Conservation (phyloP, 2,113 vertebrate species). For the Sporophila hypoxantha region DNA sequence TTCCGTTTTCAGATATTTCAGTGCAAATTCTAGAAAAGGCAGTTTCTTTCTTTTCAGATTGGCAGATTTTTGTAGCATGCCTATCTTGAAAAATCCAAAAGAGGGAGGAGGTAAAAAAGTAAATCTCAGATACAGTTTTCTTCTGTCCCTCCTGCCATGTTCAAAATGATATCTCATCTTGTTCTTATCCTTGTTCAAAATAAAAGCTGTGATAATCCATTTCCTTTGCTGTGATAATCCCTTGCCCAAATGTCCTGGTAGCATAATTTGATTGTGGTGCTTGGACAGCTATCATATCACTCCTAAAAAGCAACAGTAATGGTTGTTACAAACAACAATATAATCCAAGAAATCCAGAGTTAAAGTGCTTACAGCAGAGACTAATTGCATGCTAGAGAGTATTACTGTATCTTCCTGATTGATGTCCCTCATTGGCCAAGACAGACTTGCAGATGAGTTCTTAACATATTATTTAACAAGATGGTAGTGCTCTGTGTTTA, state of each 20-base stretch:
- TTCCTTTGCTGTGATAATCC: conserved; percentile 36
- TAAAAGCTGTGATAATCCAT: conserved; percentile 22
- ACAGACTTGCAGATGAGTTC: not conserved
- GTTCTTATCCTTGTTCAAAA: conserved; percentile 11
- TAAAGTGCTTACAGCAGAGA: conserved; percentile 15
- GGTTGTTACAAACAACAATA: not conserved
- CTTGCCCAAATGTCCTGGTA: not conserved
- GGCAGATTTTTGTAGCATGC: not conserved
- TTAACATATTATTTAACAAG: not conserved
- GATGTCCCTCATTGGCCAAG: not conserved
- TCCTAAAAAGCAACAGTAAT: not conserved
- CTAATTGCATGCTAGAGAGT: not conserved
- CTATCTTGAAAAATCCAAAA: not conserved
- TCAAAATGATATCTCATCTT: conserved; percentile 2
- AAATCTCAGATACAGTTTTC: not conserved
- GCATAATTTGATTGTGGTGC: conserved; percentile 13
- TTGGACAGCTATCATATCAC: not conserved
- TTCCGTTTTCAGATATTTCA: not conserved
- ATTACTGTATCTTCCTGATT: not conserved
- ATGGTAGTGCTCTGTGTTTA: not conserved
- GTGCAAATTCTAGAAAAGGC: not conserved
- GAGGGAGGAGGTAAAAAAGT: not conserved
- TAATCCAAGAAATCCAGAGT: conserved; percentile 21
- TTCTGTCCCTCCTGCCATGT: not conserved
- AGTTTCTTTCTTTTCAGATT: not conserved